Percentiles rank a stretch among this genome's conserved stretches.
Evolutionary conservation across 2,888 invertebrate genomes (phyloP).

Genomic region (Monoplex corrugatus): DNA sequence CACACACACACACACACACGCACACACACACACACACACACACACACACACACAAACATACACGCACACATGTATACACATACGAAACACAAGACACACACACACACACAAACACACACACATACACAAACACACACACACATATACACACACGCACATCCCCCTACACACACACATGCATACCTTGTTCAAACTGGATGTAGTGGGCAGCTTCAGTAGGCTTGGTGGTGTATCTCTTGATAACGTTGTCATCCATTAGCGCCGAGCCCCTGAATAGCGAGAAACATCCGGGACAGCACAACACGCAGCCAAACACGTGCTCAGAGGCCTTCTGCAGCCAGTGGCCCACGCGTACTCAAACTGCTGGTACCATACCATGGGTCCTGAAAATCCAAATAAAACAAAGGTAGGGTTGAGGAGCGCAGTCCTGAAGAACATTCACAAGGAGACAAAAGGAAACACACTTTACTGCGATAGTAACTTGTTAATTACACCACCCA

Average conservation of each 20-base stretch:
- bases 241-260: slow-evolving; percentile 94
- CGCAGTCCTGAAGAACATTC: too few relatives aligned
- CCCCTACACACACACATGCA: neutral
- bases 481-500: too few relatives aligned
- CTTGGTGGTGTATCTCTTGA: slow-evolving; percentile 92
- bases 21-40: too few relatives aligned
- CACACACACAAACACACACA: neutral
- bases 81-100: neutral
- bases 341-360: slow-evolving; percentile 99
- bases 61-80: too few relatives aligned
- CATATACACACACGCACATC: neutral
- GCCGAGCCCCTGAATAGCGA: slow-evolving; percentile 93
- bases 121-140: neutral
- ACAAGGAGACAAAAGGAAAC: too few relatives aligned
- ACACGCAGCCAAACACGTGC: slow-evolving; percentile 99
- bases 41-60: too few relatives aligned
- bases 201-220: slow-evolving; percentile 89
- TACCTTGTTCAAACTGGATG: slow-evolving; percentile 95
- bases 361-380: slow-evolving; percentile 99
- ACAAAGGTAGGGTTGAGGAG: too few relatives aligned
- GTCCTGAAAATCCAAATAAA: slow-evolving; percentile 87
- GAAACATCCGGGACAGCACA: slow-evolving; percentile 96
- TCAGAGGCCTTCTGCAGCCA: slow-evolving; percentile 99
- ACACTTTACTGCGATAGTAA: too few relatives aligned
- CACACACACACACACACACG: too few relatives aligned